Evolutionary conservation across 2,113 vertebrate species (phyloP).

Genomic region (Psittacara wagleri): DNA sequence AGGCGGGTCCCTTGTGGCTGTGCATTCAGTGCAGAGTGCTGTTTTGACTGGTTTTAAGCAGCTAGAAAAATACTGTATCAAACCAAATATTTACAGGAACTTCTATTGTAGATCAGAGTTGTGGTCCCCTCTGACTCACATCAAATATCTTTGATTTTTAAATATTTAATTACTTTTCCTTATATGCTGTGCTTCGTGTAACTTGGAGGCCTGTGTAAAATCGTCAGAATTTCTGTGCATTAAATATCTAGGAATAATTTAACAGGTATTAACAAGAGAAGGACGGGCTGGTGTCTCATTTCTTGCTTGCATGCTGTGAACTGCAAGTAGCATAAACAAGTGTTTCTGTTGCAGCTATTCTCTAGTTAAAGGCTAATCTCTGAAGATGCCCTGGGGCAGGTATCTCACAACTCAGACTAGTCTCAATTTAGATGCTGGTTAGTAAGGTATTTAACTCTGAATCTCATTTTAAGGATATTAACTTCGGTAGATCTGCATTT

Average conservation of each 20-base stretch:
- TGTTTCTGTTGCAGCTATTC: not conserved
- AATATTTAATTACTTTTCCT: not conserved
- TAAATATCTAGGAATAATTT: not conserved
- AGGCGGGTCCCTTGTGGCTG: conserved; percentile 50
- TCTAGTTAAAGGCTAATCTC: conserved; percentile 16
- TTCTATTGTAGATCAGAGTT: conserved; percentile 20
- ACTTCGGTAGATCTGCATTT: not conserved
- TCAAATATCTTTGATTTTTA: not conserved
- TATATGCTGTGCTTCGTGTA: not conserved
- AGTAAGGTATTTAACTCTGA: not conserved
- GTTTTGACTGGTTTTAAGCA: conserved; percentile 54
- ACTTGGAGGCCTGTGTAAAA: not conserved
- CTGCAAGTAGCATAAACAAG: not conserved
- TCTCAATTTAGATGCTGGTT: not conserved
- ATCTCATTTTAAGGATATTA: not conserved
- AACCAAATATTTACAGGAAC: not conserved
- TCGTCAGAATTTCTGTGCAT: not conserved
- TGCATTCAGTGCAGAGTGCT: conserved; percentile 53
- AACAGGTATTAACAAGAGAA: not conserved
- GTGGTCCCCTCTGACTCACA: not conserved
- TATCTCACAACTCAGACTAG: not conserved
- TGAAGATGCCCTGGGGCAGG: not conserved
- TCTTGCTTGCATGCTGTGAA: not conserved
- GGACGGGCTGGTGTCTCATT: not conserved
- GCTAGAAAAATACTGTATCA: not conserved